Evolutionary conservation across 1,140 invertebrate species (phyloP), one percentile per base, ranked within the genome.

Genomic region (Halyomorpha halys): DNA sequence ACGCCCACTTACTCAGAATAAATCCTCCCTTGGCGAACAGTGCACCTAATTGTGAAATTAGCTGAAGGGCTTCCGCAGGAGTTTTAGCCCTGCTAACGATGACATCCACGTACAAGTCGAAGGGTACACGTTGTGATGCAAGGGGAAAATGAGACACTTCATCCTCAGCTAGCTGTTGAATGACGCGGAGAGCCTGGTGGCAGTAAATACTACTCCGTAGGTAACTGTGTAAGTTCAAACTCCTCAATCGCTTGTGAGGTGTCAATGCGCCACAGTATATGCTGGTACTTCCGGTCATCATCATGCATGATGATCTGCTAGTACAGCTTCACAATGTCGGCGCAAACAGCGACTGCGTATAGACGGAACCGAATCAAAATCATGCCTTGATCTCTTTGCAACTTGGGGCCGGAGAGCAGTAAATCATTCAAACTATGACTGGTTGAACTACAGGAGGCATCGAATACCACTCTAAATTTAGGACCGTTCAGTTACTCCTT

Each of bases 21-120:
- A 70, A 69, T 18, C 65, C 65, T 27, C 65, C 68, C 14, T 13
- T 0, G 44, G 49, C 18, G 6, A 71, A 61, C 19, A 71, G 14
- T n/a, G n/a, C n/a, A n/a, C n/a, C n/a, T n/a, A n/a, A n/a, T n/a
- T n/a, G n/a, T n/a, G n/a, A n/a, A n/a, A 63, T 66, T n/a, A 69
- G 18, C 47, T 67, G 16, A 18, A 65, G 19, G 30, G 70, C 70
- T 47, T 61, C 61, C 51, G 66, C 49, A 25, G 67, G 59, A 44
- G 16, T 23, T 18, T 65, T 65, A 14, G 69, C 68, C 23, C 76
- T 74, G 19, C 71, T 70, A 1, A 78, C 62, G 19, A 74, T 62
- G 68, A 79, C 76, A 65, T 80, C 77, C 5, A 78, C 72, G 66
- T 77, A 80, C 62, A 76, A 76, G 66, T 75, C 49, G 67, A 53